Evolutionary conservation across 2,797 vertebrate species (phyloP), one percentile per base, ranked within the genome.

Genomic region (Pseudochaenichthys georgianus): DNA sequence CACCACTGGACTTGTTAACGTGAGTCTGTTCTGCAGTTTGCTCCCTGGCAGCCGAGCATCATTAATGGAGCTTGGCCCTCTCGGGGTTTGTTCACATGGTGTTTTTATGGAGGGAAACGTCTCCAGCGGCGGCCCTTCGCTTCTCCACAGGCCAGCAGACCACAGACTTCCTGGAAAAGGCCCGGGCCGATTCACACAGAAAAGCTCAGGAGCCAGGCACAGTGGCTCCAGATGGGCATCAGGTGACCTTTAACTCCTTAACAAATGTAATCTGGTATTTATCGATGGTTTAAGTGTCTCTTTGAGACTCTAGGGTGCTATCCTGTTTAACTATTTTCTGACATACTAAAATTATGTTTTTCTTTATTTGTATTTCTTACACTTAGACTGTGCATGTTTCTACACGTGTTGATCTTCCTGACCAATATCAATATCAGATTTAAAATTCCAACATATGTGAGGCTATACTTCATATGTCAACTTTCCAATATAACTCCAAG

Each of bases 31-130:
- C 50, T 64, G 57, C 59, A 17, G 72, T 83, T 68, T 34, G 67
- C 73, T 67, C 59, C 41, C 82, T 75, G 87, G 88, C 85, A 83
- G 66, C 53, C 9, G 70, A 60, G 70, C 15, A 58, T 50, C 73
- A 69, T 92, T 89, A 91, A 93, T 91, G 80, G 88, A 67, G 60
- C 89, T 84, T 89, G 87, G 83, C 82, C 62, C 58, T 82, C 75
- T 80, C 75, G 23, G 77, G 73, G 28, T 90, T 89, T 87, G 81
- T 87, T 86, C 91, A 93, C 86, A 81, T 93, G 86, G 75, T 60
- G 87, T 75, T 86, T 93, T 93, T 91, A 93, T 92, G 88, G 77
- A 89, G 90, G 89, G 88, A 91, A 94, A 93, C 83, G 47, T 92
- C 89, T 94, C 93, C 88, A 87, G 90, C 83, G 21, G 92, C 80